phyloP scores from a whole-genome alignment of 2,797 vertebrate species.

The Mormyrops attenuatus region DNA sequence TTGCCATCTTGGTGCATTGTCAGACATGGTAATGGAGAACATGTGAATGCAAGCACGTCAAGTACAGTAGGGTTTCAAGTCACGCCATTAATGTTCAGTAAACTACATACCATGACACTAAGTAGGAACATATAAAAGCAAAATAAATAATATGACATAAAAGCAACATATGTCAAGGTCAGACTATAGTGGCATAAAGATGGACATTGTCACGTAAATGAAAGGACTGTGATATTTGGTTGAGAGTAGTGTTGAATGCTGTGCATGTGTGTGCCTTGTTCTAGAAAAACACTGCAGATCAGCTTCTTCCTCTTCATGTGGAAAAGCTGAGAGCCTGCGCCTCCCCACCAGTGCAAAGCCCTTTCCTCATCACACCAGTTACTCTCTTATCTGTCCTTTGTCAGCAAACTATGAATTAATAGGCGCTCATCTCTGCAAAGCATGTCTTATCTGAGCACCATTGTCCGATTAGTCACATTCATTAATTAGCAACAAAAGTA shows the following conservation, averaged over 20 bases:
- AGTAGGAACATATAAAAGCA: neutral
- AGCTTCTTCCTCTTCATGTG: neutral
- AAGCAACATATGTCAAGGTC: neutral
- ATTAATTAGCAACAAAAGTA: slow-evolving; percentile 13
- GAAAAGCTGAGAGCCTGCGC: neutral
- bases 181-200: neutral
- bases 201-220: neutral
- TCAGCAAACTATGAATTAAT: slow-evolving; percentile 16
- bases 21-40: neutral
- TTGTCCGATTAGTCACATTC: slow-evolving; percentile 6
- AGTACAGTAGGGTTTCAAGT: neutral
- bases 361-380: neutral
- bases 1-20: neutral
- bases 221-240: neutral
- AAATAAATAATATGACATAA: neutral
- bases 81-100: neutral
- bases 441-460: neutral
- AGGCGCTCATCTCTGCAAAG: slow-evolving; percentile 8
- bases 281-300: neutral
- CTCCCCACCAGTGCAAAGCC: neutral
- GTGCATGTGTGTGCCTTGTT: neutral
- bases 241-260: neutral
- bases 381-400: slow-evolving; percentile 12
- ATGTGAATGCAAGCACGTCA: neutral
- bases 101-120: neutral